These are phyloP conservation scores for Scaptomyza reducta DNA, from an alignment of 2,888 invertebrate species.

Conservation along the genomic window DNA sequence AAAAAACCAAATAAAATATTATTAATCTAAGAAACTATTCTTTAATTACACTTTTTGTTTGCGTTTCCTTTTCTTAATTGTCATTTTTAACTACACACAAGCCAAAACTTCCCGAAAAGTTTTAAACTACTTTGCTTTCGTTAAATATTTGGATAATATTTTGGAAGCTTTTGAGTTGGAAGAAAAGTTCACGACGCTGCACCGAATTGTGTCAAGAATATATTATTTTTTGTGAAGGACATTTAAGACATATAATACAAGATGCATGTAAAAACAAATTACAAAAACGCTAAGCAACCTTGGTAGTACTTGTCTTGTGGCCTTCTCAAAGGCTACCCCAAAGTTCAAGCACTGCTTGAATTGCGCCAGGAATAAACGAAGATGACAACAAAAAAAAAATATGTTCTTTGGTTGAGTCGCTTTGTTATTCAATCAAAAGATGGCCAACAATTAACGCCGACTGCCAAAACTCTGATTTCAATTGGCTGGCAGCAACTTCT, in stretches of 20 bases:
- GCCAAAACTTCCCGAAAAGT: not conserved
- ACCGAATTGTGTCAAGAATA: slow-evolving; percentile 1
- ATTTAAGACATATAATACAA: slow-evolving; percentile 5
- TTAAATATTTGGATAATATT: not conserved
- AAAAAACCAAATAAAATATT: too few species aligned
- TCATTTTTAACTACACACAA: slow-evolving; percentile 3
- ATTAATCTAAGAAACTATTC: not conserved
- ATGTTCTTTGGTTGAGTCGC: not conserved
- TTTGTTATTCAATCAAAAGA: slow-evolving; percentile 25
- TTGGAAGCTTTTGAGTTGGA: not conserved
- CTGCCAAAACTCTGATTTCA: not conserved
- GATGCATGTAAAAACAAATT: not conserved
- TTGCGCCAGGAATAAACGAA: slow-evolving; percentile 1
- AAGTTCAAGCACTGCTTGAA: slow-evolving; percentile 37
- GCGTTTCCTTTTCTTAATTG: slow-evolving; percentile 29
- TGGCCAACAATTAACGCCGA: slow-evolving; percentile 33
- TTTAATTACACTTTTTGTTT: slow-evolving; percentile 16
- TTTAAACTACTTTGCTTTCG: not conserved
- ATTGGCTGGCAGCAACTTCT: slow-evolving; percentile 1
- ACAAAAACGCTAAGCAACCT: slow-evolving; percentile 24
- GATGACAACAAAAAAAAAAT: not conserved
- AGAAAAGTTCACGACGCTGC: slow-evolving; percentile 8
- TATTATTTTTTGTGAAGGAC: slow-evolving; percentile 13
- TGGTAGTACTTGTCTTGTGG: slow-evolving; percentile 32
- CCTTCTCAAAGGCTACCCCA: slow-evolving; percentile 25